Evolutionary conservation across 2,888 invertebrate species (phyloP), one percentile per base, ranked within the genome.

Genomic region (Phanerotoma sp.): DNA sequence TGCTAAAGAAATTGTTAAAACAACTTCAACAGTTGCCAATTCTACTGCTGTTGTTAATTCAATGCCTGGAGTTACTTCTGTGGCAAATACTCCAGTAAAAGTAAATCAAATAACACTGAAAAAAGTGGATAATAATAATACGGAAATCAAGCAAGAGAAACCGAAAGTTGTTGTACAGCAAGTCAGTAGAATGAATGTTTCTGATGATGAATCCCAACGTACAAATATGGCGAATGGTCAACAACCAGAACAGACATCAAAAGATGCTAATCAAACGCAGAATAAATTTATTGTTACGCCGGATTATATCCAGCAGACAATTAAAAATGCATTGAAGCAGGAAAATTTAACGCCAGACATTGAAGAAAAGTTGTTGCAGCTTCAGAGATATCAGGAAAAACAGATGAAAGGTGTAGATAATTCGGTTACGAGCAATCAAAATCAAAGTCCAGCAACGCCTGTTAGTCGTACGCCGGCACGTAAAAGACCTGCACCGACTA

Each of bases 221-320:
- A 73, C 70, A 62, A 57, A 62, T 2, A 69, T 76, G 20, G 72
- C 71, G 3, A 76, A 76, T 62, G 76, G 75, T 16, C 72, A 78
- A 64, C 75, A 76, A 60, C 73, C 74, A 16, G 64, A 72, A 41
- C 76, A 77, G 57, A 67, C 70, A 5, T 40, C 66, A 3, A 73
- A 73, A 60, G 76, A 77, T 10, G 64, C 67, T 25, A 69, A 55
- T 51, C 70, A 75, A 57, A 66, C 72, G 49, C 66, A 75, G 33
- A 81, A 83, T 68, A 85, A 91, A 79, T 94, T 94, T 79, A 88
- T 93, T 65, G 84, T 95, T 58, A 94, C 94, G 11, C 91, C 93
- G 51, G 93, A 93, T 78, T 94, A 94, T 73, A 93, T 95, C 66
- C 93, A 94, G 76, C 93, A 95, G 84, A 93, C 94, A 11, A 93